phyloP scores from a whole-genome alignment of 1,140 invertebrate species.

The Uloborus diversus region DNA sequence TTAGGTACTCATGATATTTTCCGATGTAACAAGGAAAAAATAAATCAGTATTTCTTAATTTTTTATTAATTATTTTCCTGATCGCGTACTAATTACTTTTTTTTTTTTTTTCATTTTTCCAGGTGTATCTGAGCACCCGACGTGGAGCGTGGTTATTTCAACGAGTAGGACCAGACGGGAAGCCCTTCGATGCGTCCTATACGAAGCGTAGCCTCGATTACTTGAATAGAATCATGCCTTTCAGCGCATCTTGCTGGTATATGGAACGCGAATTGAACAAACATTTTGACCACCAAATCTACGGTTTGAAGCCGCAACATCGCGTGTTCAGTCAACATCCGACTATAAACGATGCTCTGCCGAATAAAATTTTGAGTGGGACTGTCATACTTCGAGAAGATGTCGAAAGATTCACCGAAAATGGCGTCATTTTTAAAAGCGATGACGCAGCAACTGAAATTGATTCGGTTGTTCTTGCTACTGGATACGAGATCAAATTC shows the following conservation, averaged over 20 bases:
- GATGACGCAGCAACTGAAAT: constrained; percentile 41
- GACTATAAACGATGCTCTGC: constrained; percentile 70
- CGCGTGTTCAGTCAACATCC: constrained; percentile 66
- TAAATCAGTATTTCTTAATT: neutral
- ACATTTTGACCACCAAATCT: constrained; percentile 68
- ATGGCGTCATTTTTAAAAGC: constrained; percentile 62
- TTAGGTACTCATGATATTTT: no score
- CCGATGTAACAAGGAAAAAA: neutral
- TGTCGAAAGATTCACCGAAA: constrained; percentile 61
- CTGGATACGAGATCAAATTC: constrained; percentile 61
- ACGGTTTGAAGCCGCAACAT: constrained; percentile 67
- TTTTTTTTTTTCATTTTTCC: constrained; percentile 16
- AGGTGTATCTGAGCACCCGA: constrained; percentile 68
- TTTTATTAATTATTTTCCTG: neutral
- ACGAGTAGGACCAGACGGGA: constrained; percentile 62
- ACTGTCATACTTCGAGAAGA: constrained; percentile 65
- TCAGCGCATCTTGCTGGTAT: constrained; percentile 15
- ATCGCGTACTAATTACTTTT: neutral
- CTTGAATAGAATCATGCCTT: constrained; percentile 57
- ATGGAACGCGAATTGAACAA: constrained; percentile 59
- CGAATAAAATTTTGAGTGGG: constrained; percentile 65
- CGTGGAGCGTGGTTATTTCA: constrained; percentile 68
- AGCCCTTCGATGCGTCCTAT: constrained; percentile 62
- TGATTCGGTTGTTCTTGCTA: constrained; percentile 56
- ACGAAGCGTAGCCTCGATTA: constrained; percentile 58